Evolutionary conservation across 2,113 vertebrate species (phyloP).

Genomic region (Halcyon malimbica): DNA sequence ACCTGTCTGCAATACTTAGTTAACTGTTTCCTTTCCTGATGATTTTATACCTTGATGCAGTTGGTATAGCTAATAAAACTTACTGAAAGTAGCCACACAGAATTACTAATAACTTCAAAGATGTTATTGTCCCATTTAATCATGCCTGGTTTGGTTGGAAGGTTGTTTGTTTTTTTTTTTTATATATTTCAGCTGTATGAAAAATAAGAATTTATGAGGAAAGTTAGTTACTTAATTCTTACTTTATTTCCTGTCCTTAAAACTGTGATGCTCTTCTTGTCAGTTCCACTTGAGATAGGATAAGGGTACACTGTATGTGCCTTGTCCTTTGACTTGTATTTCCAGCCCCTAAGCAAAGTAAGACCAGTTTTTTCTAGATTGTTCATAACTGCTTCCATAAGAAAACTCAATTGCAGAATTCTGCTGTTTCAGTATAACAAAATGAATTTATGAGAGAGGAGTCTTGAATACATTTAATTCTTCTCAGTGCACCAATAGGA

Average conservation of each 20-base stretch:
- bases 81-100: not conserved
- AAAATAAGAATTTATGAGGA: not conserved
- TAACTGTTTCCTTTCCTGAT: not conserved
- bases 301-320: not conserved
- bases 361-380: not conserved
- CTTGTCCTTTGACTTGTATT: not conserved
- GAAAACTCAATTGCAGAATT: not conserved
- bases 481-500: not conserved
- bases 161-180: not conserved
- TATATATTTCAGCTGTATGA: not conserved
- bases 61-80: not conserved
- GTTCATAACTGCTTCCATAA: not conserved
- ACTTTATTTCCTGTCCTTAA: not conserved
- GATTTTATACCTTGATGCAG: accelerated
- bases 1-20: not conserved
- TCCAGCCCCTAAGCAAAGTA: not conserved
- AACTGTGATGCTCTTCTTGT: not conserved
- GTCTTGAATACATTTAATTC: not conserved
- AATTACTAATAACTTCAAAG: not conserved
- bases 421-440: not conserved
- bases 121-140: not conserved
- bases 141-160: not conserved
- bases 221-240: not conserved
- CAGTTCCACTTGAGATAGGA: not conserved
- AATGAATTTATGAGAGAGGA: not conserved